Evolutionary conservation across 2,888 invertebrate species (phyloP).

Genomic region (Dione juno): DNA sequence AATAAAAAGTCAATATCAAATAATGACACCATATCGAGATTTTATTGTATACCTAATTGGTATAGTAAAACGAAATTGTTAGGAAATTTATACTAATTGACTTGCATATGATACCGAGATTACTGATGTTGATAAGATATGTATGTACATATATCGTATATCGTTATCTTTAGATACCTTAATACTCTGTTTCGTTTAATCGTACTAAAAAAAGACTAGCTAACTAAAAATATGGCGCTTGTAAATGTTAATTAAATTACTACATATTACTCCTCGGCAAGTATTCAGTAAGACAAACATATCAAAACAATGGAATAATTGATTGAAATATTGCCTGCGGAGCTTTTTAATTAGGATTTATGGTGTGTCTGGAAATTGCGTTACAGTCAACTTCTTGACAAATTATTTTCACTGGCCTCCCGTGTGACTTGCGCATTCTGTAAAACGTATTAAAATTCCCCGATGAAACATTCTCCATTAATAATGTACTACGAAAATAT

Average conservation of each 20-base stretch:
- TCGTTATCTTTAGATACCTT: conserved; percentile 11
- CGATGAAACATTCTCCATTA: conserved; percentile 24
- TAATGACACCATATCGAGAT: conserved; percentile 8
- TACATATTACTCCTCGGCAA: conserved; percentile 23
- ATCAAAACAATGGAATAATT: conserved; percentile 50
- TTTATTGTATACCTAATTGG: conserved; percentile 21
- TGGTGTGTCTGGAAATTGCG: conserved; percentile 41
- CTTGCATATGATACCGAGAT: conserved; percentile 23
- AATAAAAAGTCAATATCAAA: conserved; percentile 18
- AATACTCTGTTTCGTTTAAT: conserved; percentile 28
- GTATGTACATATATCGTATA: too few species aligned
- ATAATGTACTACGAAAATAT: conserved; percentile 17
- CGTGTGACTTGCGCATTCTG: conserved; percentile 30
- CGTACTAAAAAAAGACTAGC: conserved; percentile 15
- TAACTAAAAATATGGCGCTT: conserved; percentile 29
- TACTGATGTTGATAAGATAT: conserved; percentile 31
- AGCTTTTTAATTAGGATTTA: conserved; percentile 58
- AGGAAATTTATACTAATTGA: conserved; percentile 36
- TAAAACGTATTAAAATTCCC: conserved; percentile 37
- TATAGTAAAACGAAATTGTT: conserved; percentile 11
- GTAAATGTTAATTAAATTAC: conserved; percentile 26
- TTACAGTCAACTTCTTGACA: conserved; percentile 47
- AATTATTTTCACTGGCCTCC: conserved; percentile 45
- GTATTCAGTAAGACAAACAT: conserved; percentile 37
- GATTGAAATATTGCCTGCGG: conserved; percentile 48